Evolutionary conservation across 92 coral and sea anemone genomes (phyloP), one percentile per base, ranked within the genome.

Genomic region (Montipora capitata): DNA sequence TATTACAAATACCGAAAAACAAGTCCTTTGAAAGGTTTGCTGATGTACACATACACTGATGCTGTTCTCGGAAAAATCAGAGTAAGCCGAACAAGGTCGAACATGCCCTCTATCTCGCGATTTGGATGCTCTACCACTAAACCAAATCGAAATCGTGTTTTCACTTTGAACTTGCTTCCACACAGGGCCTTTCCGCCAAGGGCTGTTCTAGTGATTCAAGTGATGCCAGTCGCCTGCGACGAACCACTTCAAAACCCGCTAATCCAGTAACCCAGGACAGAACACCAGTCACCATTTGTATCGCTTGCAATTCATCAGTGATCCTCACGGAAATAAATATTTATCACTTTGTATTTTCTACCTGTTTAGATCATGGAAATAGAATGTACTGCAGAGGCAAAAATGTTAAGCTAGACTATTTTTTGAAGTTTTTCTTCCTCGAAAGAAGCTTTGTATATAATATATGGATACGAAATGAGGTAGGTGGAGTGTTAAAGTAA

Each of bases 391-490:
- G 13, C 79, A 82, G 62, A 39, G 17, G 51, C 42, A 40, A 11
- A 15, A 71, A 71, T 8, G 59, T 43, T 40, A 58, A 62, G 45
- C 10, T 57, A 6, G 70, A 58, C 10, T 1, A 14, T 82, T 45
- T 72, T 16, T 44, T 43, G 45, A 40, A 71, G 5, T 10, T 56
- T 45, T 71, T 4, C 4, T 20, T 41, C 16, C 20, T 16, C 57
- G 58, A 56, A 13, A 17, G 49, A 27, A 68, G 5, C 52, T 48
- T 48, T 4, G 8, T 35, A 4, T 51, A 7, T 18, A 4, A 39
- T 11, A 4, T 17, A 82, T 82, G n/a, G 87, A 78, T 70, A n/a
- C 87, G 52, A 70, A 82, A 82, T 82, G 87, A 82, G 87, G 87
- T 82, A 72, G 57, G 71, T 14, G 10, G 49, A 49, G 18, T 48